Conservation (phyloP, 2,888 invertebrate species). For the Andricus quercusramuli region DNA sequence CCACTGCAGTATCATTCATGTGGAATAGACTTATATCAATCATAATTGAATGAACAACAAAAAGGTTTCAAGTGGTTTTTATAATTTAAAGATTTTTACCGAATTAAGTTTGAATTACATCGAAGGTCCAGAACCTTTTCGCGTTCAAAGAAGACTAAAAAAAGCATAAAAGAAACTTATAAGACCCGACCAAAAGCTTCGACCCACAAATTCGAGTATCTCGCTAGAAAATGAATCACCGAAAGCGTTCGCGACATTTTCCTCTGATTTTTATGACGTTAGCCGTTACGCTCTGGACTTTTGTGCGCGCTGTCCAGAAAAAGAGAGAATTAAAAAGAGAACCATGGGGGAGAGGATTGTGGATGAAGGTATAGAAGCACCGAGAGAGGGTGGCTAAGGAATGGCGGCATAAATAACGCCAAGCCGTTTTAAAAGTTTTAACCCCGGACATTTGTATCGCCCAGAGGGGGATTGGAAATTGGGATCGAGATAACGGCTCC, state of each 20-base stretch:
- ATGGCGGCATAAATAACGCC: conserved; percentile 60
- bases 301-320: neutral
- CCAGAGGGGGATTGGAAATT: conserved; percentile 46
- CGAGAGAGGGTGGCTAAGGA: conserved; percentile 51
- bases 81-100: too few relatives aligned
- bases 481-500: conserved; percentile 41
- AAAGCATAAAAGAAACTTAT: too few relatives aligned
- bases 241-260: neutral
- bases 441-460: conserved; percentile 65
- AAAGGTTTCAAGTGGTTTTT: too few relatives aligned
- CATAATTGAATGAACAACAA: too few relatives aligned
- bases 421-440: conserved; percentile 62
- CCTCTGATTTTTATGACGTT: neutral
- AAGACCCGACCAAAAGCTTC: neutral
- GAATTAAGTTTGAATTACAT: too few relatives aligned
- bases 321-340: conserved; percentile 25
- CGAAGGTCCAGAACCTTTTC: too few relatives aligned
- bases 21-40: too few relatives aligned
- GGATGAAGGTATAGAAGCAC: conserved; percentile 16
- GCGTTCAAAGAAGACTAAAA: too few relatives aligned
- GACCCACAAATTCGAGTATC: neutral
- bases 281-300: neutral
- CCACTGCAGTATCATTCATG: too few relatives aligned
- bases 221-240: neutral
- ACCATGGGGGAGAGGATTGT: conserved; percentile 11